Evolutionary conservation across 2,113 vertebrate species (phyloP), one percentile per base, ranked within the genome.

Genomic region (Gallinago media): DNA sequence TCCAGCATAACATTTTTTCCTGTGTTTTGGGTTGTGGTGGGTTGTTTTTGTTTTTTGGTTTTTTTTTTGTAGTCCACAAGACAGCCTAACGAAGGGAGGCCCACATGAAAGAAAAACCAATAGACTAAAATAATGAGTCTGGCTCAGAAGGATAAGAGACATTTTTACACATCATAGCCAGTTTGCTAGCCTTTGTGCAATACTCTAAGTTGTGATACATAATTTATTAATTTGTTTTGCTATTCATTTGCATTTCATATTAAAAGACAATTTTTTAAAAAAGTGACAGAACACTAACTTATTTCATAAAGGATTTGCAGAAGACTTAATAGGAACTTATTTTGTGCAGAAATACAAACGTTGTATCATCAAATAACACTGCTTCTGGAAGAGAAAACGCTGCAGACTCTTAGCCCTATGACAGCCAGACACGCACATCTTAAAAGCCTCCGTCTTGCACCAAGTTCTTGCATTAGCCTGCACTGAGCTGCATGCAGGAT

Each of bases 41-140:
- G 52, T 50, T 50, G 49, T 38, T 38, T 38, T 12, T 12, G 49
- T 38, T 22, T 81, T 56, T 34, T 25, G n/a, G n/a, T 16, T 0
- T 22, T 82, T 56, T 42, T 29, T 19, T 61, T 89, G 58, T 74
- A 94, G 80, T 87, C 63, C 79, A 91, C 76, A 94, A 92, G 86
- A 92, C 55, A 95, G 94, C 34, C 75, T 93, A 91, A 96, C 82
- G 81, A 93, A 80, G 52, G 49, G 66, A 94, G 73, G 34, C 80
- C 94, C 95, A 97, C 96, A 96, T 96, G 89, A 97, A 97, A 97
- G 95, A 67, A 95, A 95, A 85, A 10, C 8, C 80, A 85, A 67
- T 86, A 86, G 80, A 63, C 83, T 92, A 63, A 91, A 95, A 91
- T 91, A 96, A 96, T 84, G 76, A 74, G 68, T 91, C 89, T 96